Base-by-base conservation (phyloP, 2,888 invertebrate genomes). In the Dicyrtoma fusca region DNA sequence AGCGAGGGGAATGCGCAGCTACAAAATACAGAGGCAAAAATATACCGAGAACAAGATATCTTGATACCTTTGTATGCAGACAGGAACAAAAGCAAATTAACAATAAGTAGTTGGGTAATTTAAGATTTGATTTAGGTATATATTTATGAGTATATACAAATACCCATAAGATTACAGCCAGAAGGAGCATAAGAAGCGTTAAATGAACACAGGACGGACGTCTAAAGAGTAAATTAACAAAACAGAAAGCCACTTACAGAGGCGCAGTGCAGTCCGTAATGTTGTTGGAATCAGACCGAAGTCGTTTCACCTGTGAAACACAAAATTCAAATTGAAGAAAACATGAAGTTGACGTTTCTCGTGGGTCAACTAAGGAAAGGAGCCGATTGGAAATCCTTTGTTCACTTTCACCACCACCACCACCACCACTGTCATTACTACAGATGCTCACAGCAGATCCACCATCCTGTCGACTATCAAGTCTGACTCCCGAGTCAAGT, bases 261-360 rank as follows among this genome's bases (percentile, higher is more conserved):
- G 76, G 73, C 23, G 73, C 71, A 19, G 76, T 66, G 47, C 42
- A 70, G 61, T 74, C 74, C 61, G 72, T 62, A 55, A 49, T 63
- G 72, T 71, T 64, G 69, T 69, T 25, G 44, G 44, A 51, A 26
- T 73, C 73, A 51, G 47, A 25, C 61, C 73, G 55, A 47, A 45
- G 44, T 45, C 73, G 69, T 69, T 76, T 76, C 63, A 73, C 76
- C 74, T 76, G 74, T 51, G 65, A 68, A 68, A 57, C 57, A 59
- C 55, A 68, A 68, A 68, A 68, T 45, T 68, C 68, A 68, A 68
- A 44, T 68, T 68, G 68, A 59, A 68, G 57, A 59, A 68, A 55
- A 55, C 68, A 68, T 17, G 68, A 68, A 70, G 49, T 34, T n/a
- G 65, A 49, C 63, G 44, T 34, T 47, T 55, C 45, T 44, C 14